Percentiles rank a stretch among this genome's conserved stretches.
phyloP scores from a whole-genome alignment of 2,888 invertebrate species.

The Prenolepis imparis region DNA sequence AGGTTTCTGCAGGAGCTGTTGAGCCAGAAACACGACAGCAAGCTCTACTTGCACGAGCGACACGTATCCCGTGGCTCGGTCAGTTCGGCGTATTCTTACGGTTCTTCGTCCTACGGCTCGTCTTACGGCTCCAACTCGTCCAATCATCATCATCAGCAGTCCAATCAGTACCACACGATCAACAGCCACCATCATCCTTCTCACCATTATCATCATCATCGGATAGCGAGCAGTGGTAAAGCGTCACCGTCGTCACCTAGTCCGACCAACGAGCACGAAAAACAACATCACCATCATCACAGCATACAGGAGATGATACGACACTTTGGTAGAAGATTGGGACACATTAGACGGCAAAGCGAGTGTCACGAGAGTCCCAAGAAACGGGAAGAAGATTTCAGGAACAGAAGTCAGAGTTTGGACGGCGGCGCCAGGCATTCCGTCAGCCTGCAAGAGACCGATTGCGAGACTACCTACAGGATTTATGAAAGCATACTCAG shows the following conservation, averaged over 20 bases:
- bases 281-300: conserved; percentile 89
- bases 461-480: conserved; percentile 93
- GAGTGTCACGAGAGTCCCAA: conserved; percentile 88
- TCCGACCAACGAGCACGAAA: conserved; percentile 80
- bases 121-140: conserved; percentile 85
- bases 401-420: conserved; percentile 92
- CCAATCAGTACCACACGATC: conserved; percentile 84
- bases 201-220: conserved; percentile 81
- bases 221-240: conserved; percentile 66
- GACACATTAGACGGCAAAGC: conserved; percentile 90
- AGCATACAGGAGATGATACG: conserved; percentile 93
- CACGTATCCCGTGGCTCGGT: conserved; percentile 81
- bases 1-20: conserved; percentile 79
- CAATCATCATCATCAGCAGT: conserved; percentile 83
- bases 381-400: conserved; percentile 89
- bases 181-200: conserved; percentile 81
- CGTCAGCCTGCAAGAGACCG: conserved; percentile 86
- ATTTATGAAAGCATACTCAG: conserved; percentile 93
- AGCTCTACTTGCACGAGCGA: conserved; percentile 73
- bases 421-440: conserved; percentile 88
- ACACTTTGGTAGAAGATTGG: conserved; percentile 92
- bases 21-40: conserved; percentile 70
- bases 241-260: conserved; percentile 80
- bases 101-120: conserved; percentile 80
- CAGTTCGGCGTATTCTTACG: conserved; percentile 83